Evolutionary conservation across 2,888 invertebrate genomes (phyloP).

Genomic region (Hesperia comma): DNA sequence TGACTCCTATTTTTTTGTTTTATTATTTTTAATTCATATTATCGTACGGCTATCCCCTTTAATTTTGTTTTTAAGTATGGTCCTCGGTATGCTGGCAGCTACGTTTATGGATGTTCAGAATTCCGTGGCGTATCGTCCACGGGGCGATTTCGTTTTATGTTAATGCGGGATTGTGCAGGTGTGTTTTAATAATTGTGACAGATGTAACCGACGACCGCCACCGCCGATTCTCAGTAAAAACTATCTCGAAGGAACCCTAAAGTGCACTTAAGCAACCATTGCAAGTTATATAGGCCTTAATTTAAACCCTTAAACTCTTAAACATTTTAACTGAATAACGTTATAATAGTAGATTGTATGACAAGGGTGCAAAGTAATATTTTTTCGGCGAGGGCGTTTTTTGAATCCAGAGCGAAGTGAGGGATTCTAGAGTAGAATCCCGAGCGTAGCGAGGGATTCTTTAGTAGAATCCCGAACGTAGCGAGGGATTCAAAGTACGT

Average conservation of each 20-base stretch:
- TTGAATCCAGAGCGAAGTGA: too few species aligned
- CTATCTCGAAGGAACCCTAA: constrained; percentile 20
- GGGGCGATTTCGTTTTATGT: constrained; percentile 78
- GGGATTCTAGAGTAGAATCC: too few species aligned
- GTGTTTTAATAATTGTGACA: constrained; percentile 71
- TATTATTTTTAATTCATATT: constrained; percentile 84
- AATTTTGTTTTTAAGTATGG: constrained; percentile 84
- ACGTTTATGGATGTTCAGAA: constrained; percentile 82
- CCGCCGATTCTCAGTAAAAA: constrained; percentile 41
- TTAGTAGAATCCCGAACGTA: too few species aligned
- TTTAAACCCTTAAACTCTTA: constrained; percentile 3
- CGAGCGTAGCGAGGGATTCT: too few species aligned
- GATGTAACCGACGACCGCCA: constrained; percentile 55
- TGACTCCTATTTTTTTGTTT: constrained; percentile 83
- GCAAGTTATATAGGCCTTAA: constrained; percentile 17
- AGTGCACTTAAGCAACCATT: constrained; percentile 20
- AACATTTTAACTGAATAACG: constrained; percentile 15
- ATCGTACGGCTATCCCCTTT: constrained; percentile 84
- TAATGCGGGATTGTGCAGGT: constrained; percentile 64
- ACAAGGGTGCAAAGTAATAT: too few species aligned
- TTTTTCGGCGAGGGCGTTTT: too few species aligned
- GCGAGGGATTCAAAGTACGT: too few species aligned
- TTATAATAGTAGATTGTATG: too few species aligned
- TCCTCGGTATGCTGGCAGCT: constrained; percentile 81
- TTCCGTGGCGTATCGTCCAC: constrained; percentile 76